Conservation (phyloP, 1,140 invertebrate genomes). For the Drosophila ercepeae region DNA sequence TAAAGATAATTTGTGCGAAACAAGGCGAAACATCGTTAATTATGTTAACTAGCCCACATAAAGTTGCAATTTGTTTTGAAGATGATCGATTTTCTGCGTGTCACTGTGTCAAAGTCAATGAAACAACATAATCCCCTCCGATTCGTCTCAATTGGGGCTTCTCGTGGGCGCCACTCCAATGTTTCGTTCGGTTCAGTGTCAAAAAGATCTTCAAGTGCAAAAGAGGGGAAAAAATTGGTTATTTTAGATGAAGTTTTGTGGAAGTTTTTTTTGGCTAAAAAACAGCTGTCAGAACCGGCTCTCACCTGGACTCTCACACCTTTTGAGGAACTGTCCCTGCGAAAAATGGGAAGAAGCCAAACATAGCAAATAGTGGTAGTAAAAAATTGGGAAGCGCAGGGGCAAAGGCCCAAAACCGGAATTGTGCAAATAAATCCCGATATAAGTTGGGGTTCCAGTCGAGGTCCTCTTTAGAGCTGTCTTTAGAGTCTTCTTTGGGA, state of each 20-base stretch:
- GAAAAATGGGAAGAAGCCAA: conserved; percentile 1
- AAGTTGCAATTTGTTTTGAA: conserved; percentile 71
- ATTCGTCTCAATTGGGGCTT: conserved; percentile 33
- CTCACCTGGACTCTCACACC: conserved; percentile 36
- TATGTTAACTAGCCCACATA: conserved; percentile 51
- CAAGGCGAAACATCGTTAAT: conserved; percentile 48
- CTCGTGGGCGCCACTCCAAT: conserved; percentile 52
- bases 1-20: conserved; percentile 29
- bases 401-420: conserved; percentile 68
- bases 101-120: conserved; percentile 76
- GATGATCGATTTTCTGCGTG: conserved; percentile 66
- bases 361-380: conserved; percentile 68
- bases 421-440: conserved; percentile 82
- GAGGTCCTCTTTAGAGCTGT: conserved; percentile 16
- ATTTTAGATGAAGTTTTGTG: not conserved
- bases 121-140: conserved; percentile 35
- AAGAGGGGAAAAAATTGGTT: not conserved
- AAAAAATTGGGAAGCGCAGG: conserved; percentile 55
- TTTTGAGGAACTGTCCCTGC: conserved; percentile 44
- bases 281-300: conserved; percentile 60
- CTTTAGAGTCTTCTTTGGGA: too few relatives aligned
- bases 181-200: conserved; percentile 53
- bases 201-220: conserved; percentile 56
- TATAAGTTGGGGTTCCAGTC: conserved; percentile 50
- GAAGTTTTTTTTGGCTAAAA: conserved; percentile 8